Conservation (phyloP, 1,140 invertebrate genomes). For the Atta texana region DNA sequence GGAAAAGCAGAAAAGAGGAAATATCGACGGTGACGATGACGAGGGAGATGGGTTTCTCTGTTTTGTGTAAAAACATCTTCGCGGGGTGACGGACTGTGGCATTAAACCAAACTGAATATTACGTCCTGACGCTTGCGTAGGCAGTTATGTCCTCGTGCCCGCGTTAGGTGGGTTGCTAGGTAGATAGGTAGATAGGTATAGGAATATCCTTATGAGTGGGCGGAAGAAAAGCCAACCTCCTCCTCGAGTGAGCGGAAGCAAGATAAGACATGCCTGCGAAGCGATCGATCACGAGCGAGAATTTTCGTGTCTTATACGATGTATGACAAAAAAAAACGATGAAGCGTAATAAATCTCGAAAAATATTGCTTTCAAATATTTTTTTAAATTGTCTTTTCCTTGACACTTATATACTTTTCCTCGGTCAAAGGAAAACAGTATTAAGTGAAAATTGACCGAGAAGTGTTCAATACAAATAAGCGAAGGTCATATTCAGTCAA, state of each 20-base stretch:
- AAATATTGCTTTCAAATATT: neutral
- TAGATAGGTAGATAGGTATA: constrained; percentile 17
- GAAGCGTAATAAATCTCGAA: neutral
- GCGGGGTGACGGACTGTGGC: constrained; percentile 78
- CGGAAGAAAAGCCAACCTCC: constrained; percentile 6
- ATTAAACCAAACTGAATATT: constrained; percentile 81
- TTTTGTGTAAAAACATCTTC: constrained; percentile 83
- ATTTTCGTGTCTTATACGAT: neutral
- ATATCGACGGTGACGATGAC: constrained; percentile 66
- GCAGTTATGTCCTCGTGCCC: constrained; percentile 12
- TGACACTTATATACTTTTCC: neutral
- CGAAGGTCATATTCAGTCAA: no score
- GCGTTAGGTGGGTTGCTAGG: constrained; percentile 29
- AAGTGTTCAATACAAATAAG: no score
- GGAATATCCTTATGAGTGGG: neutral
- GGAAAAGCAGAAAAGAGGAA: constrained; percentile 51
- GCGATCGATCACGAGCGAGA: constrained; percentile 28
- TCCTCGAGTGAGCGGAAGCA: constrained; percentile 1
- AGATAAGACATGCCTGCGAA: neutral
- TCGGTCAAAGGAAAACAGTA: neutral
- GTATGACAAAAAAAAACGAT: neutral
- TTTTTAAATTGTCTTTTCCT: neutral
- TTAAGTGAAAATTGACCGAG: no score
- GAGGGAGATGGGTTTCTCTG: constrained; percentile 80
- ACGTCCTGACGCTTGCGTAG: constrained; percentile 67